phyloP scores from a whole-genome alignment of 2,797 vertebrate species.

The Siniperca undulata region DNA sequence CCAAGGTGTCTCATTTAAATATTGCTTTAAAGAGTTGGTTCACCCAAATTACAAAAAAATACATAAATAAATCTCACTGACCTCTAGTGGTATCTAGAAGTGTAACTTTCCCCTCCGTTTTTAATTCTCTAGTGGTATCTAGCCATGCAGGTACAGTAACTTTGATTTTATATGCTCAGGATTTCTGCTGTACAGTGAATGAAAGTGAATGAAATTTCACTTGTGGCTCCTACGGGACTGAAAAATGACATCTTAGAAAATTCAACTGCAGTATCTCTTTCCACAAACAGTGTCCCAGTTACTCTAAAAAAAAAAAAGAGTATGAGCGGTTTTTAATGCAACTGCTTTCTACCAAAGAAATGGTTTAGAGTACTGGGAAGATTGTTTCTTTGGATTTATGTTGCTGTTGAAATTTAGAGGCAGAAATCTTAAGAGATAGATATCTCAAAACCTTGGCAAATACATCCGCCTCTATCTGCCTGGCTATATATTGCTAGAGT shows the following conservation, averaged over 20 bases:
- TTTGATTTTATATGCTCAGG: not conserved
- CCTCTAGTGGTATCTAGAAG: not conserved
- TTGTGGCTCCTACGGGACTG: not conserved
- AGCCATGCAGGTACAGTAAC: not conserved
- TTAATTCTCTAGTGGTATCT: not conserved
- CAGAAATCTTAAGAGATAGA: constrained; percentile 10
- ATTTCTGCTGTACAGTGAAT: not conserved
- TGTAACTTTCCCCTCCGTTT: not conserved
- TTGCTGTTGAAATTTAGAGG: not conserved
- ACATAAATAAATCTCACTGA: not conserved
- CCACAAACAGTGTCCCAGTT: constrained; percentile 16
- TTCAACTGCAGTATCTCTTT: constrained; percentile 21
- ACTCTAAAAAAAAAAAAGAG: not conserved
- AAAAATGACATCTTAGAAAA: constrained; percentile 5
- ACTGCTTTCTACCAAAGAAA: not conserved
- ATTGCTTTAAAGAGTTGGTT: not conserved
- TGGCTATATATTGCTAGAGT: not conserved
- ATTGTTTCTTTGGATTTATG: constrained; percentile 8
- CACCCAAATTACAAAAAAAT: not conserved
- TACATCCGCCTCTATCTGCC: not conserved
- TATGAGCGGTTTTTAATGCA: not conserved
- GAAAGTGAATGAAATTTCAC: not conserved
- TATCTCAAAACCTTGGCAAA: not conserved
- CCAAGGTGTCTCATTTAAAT: constrained; percentile 87
- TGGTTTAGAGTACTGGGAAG: not conserved